These are phyloP conservation scores for Aporrectodea caliginosa DNA, from an alignment of 1,140 invertebrate genomes.

Conservation along the genomic window DNA sequence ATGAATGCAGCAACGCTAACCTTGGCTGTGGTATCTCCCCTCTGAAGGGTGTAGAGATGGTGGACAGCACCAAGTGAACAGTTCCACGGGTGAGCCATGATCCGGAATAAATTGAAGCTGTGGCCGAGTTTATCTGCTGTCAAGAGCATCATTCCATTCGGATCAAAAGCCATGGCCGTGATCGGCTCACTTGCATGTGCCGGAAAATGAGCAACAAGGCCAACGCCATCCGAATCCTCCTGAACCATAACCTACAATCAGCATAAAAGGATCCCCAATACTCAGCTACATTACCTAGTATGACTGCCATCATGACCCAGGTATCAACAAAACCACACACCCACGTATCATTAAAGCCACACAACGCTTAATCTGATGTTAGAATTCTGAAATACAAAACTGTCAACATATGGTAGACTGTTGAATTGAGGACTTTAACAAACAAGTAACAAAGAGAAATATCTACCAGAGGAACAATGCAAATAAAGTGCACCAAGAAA, in stretches of 20 bases:
- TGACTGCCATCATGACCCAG: no score
- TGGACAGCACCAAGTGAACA: slow-evolving; percentile 84
- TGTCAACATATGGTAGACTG: no score
- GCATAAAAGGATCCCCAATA: background rate
- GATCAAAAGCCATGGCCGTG: slow-evolving; percentile 85
- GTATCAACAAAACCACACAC: no score
- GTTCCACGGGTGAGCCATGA: slow-evolving; percentile 86
- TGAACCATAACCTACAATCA: slow-evolving; percentile 46
- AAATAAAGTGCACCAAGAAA: no score
- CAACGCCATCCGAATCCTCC: slow-evolving; percentile 49
- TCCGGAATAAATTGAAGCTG: slow-evolving; percentile 91
- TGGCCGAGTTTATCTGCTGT: slow-evolving; percentile 91
- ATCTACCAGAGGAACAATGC: no score
- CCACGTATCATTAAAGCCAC: background rate
- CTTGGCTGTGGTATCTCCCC: slow-evolving; percentile 66
- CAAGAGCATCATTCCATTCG: slow-evolving; percentile 82
- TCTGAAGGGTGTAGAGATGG: slow-evolving; percentile 90
- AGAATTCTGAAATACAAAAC: no score
- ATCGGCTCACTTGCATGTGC: slow-evolving; percentile 84
- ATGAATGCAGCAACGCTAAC: slow-evolving; percentile 39
- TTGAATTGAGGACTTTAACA: no score
- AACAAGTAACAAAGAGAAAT: no score
- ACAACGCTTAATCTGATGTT: no score
- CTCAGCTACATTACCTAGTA: background rate
- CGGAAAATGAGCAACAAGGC: slow-evolving; percentile 83